Percentiles rank a stretch among this genome's conserved stretches.
Evolutionary conservation across 2,113 vertebrate species (phyloP).

Genomic region (Noturus placidus): DNA sequence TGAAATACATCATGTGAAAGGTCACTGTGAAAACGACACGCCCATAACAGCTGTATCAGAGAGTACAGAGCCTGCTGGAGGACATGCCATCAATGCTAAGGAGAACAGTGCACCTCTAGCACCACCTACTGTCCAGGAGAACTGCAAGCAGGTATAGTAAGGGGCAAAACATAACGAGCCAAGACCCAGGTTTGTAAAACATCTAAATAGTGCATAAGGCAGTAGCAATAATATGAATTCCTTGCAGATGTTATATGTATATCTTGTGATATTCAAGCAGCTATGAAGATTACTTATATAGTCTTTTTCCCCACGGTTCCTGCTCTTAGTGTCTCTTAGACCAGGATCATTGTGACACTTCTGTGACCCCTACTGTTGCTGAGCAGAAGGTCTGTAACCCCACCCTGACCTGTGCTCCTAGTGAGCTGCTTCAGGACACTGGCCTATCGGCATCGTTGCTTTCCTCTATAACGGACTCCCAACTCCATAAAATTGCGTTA

Average conservation of each 20-base stretch:
- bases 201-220: background rate
- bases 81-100: background rate
- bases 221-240: background rate
- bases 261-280: background rate
- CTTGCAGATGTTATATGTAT: background rate
- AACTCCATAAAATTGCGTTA: constrained; percentile 65
- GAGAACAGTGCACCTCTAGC: constrained; percentile 27
- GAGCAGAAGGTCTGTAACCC: background rate
- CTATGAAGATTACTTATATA: background rate
- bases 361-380: background rate
- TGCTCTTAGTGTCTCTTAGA: background rate
- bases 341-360: background rate
- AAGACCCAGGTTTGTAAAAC: background rate
- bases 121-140: constrained; percentile 44
- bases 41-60: background rate
- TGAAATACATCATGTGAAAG: background rate
- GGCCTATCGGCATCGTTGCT: constrained; percentile 40
- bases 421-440: background rate
- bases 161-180: background rate
- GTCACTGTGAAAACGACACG: background rate
- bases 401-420: background rate
- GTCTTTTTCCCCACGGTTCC: background rate
- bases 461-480: constrained; percentile 69
- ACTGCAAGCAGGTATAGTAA: constrained; percentile 53
- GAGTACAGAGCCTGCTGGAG: background rate